Evolutionary conservation across 2,797 vertebrate genomes (phyloP).

Genomic region (Anas bahamensis): DNA sequence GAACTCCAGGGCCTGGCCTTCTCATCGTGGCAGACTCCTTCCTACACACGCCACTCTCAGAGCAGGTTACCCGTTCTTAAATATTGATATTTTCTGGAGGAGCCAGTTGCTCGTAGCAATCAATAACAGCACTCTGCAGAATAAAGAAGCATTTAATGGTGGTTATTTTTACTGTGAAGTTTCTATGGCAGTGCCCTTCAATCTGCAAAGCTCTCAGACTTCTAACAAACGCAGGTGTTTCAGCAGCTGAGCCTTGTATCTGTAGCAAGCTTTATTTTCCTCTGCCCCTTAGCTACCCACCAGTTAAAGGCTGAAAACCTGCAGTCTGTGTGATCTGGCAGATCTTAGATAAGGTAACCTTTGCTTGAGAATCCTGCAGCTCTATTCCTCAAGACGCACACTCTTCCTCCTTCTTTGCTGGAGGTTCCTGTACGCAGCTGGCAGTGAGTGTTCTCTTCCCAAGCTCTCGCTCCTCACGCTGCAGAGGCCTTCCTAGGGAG

Average conservation of each 20-base stretch:
- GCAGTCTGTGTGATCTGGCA: neutral
- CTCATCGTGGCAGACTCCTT: neutral
- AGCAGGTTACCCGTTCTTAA: neutral
- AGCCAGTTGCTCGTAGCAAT: neutral
- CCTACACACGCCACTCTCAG: neutral
- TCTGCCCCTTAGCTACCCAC: rapidly evolving
- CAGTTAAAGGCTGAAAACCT: neutral
- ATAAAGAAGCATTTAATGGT: neutral
- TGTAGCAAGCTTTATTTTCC: neutral
- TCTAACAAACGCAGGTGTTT: neutral
- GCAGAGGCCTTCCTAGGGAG: neutral
- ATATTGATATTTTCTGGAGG: neutral
- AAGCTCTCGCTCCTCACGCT: rapidly evolving
- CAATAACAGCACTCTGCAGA: neutral
- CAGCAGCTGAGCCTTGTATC: neutral
- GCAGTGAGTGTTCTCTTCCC: neutral
- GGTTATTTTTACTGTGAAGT: neutral
- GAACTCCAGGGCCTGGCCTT: neutral
- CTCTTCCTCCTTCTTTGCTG: neutral
- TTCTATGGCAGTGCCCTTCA: neutral
- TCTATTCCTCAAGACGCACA: neutral
- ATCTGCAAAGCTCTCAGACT: neutral
- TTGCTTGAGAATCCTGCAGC: neutral
- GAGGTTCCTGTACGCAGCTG: neutral
- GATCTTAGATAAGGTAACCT: neutral